Percentiles rank a stretch among this genome's conserved stretches.
phyloP scores from a whole-genome alignment of 1,140 invertebrate genomes.

The Zaprionus taronus region DNA sequence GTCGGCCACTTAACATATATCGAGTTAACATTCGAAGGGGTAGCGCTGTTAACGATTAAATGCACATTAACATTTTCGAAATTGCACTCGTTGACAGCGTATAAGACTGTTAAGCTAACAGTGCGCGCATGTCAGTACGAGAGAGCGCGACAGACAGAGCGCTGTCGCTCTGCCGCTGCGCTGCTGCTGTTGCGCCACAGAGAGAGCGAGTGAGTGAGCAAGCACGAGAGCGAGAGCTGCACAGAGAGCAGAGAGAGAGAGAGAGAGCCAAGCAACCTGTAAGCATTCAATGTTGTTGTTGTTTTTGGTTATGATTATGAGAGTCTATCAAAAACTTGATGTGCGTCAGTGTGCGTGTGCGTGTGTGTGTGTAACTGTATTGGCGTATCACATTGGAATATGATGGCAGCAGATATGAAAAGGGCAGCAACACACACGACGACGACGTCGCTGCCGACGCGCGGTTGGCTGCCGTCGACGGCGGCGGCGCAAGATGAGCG shows the following conservation, averaged over 20 bases:
- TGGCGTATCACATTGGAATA: constrained; percentile 66
- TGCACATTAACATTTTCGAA: constrained; percentile 52
- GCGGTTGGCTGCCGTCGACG: constrained; percentile 45
- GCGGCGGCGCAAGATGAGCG: constrained; percentile 65
- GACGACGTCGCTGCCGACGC: constrained; percentile 37
- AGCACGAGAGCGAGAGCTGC: constrained; percentile 19
- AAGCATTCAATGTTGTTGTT: constrained; percentile 70
- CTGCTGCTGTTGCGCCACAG: constrained; percentile 22
- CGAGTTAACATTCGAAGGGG: constrained; percentile 21
- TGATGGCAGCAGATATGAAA: constrained; percentile 84
- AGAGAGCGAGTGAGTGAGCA: constrained; percentile 23
- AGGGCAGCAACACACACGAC: constrained; percentile 60
- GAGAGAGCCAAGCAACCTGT: constrained; percentile 66
- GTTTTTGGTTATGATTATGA: constrained; percentile 83
- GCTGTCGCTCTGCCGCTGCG: constrained; percentile 16
- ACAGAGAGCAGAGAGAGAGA: constrained; percentile 19
- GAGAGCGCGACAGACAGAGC: constrained; percentile 46
- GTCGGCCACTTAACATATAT: constrained; percentile 6
- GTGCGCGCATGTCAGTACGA: constrained; percentile 26
- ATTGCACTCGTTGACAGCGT: constrained; percentile 35
- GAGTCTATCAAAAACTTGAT: constrained; percentile 81
- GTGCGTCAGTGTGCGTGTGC: constrained; percentile 26
- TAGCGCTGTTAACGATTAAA: constrained; percentile 11
- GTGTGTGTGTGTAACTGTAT: constrained; percentile 39
- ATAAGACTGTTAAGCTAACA: constrained; percentile 64